Conservation (phyloP, 2,888 invertebrate species). For the Ypsolopha sequella region DNA sequence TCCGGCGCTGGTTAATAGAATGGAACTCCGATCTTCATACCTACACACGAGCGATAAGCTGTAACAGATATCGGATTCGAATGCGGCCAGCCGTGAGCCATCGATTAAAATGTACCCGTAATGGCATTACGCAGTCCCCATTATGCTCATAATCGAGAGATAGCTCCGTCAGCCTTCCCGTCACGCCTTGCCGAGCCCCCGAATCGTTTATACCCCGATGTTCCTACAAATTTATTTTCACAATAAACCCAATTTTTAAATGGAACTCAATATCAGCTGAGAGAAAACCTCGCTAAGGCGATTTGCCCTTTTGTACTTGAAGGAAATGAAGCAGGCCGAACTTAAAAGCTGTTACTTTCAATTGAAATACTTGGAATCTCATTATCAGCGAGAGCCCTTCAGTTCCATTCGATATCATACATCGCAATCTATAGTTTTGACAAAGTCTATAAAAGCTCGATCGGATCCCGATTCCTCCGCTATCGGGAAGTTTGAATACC, state of each 20-base stretch:
- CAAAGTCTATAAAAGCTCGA: conserved; percentile 11
- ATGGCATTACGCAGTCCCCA: conserved; percentile 39
- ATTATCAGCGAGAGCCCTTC: conserved; percentile 1
- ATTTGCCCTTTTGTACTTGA: background rate
- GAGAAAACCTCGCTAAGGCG: background rate
- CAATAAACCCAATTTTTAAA: background rate
- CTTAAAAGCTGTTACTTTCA: conserved; percentile 3
- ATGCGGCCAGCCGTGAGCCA: conserved; percentile 40
- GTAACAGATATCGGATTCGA: conserved; percentile 23
- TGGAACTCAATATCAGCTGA: background rate
- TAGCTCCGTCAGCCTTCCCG: conserved; percentile 18
- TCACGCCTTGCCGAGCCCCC: conserved; percentile 22
- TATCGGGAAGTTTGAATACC: conserved; percentile 53
- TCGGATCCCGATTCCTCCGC: conserved; percentile 35
- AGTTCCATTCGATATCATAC: conserved; percentile 3
- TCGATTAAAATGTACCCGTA: conserved; percentile 53
- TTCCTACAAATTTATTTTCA: background rate
- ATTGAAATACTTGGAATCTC: conserved; percentile 5
- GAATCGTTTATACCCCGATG: conserved; percentile 30
- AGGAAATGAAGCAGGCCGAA: background rate
- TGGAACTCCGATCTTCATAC: conserved; percentile 1
- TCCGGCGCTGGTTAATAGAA: conserved; percentile 3
- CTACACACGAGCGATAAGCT: conserved; percentile 2
- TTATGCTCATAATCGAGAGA: conserved; percentile 30
- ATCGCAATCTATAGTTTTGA: conserved; percentile 2